phyloP scores from a whole-genome alignment of 2,888 invertebrate species.

The Cacoxenus indagator region DNA sequence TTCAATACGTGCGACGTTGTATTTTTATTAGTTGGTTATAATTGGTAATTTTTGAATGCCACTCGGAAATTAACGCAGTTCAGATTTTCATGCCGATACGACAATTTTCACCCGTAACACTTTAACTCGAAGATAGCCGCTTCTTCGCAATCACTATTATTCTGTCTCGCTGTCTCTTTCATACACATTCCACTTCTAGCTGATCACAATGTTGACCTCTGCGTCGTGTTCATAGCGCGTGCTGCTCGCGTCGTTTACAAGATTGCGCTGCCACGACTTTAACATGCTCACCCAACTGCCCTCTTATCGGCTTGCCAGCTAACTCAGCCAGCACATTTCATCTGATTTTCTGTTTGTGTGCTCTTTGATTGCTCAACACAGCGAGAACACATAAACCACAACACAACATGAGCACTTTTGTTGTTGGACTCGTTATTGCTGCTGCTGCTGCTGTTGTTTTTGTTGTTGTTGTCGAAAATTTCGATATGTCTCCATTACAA shows the following conservation, averaged over 20 bases:
- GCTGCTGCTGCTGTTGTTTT: neutral
- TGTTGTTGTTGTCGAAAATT: neutral
- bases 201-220: neutral
- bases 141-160: too few species aligned
- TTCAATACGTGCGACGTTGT: neutral
- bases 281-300: too few species aligned
- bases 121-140: too few species aligned
- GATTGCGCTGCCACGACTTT: neutral
- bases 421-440: neutral
- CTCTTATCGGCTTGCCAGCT: too few species aligned
- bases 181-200: neutral
- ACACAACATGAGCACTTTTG: neutral
- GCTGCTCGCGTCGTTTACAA: neutral
- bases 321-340: too few species aligned
- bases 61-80: neutral
- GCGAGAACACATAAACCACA: constrained; percentile 4
- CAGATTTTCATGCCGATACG: neutral
- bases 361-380: neutral
- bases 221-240: too few species aligned
- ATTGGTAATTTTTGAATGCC: neutral
- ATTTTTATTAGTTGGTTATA: neutral
- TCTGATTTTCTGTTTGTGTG: constrained; percentile 10
- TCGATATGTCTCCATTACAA: neutral
- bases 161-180: neutral
- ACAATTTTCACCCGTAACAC: neutral